phyloP scores from a whole-genome alignment of 1,140 invertebrate genomes.

The Ephestia elutella region DNA sequence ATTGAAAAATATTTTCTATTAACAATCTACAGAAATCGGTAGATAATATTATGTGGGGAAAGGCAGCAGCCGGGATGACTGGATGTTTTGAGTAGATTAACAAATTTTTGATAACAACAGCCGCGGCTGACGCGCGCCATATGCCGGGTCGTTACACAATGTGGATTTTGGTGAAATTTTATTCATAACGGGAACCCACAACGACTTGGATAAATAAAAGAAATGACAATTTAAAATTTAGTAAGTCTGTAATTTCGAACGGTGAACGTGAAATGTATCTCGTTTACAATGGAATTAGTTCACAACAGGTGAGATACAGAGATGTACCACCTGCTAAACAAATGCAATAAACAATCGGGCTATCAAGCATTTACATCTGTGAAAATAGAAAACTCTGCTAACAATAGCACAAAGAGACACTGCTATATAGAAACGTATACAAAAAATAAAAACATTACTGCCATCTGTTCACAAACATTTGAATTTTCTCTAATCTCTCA shows the following conservation, averaged over 20 bases:
- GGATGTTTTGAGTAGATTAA: conserved; percentile 52
- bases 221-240: background rate
- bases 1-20: too few relatives aligned
- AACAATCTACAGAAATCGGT: background rate
- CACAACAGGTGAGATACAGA: conserved; percentile 8
- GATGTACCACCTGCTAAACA: background rate
- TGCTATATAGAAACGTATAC: conserved; percentile 10
- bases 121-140: conserved; percentile 32
- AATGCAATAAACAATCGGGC: background rate
- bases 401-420: conserved; percentile 1
- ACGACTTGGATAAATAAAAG: background rate
- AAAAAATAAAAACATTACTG: conserved; percentile 1
- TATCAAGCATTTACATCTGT: background rate
- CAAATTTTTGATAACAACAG: conserved; percentile 49
- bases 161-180: conserved; percentile 5
- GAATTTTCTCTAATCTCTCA: background rate
- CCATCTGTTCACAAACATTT: background rate
- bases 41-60: background rate
- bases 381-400: conserved; percentile 8
- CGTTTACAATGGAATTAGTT: background rate
- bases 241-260: conserved; percentile 11
- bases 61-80: conserved; percentile 40
- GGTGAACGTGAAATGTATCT: background rate
- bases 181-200: background rate
- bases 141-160: conserved; percentile 40